Evolutionary conservation across 1,140 invertebrate species (phyloP), one percentile per base, ranked within the genome.

Genomic region (Physella acuta): DNA sequence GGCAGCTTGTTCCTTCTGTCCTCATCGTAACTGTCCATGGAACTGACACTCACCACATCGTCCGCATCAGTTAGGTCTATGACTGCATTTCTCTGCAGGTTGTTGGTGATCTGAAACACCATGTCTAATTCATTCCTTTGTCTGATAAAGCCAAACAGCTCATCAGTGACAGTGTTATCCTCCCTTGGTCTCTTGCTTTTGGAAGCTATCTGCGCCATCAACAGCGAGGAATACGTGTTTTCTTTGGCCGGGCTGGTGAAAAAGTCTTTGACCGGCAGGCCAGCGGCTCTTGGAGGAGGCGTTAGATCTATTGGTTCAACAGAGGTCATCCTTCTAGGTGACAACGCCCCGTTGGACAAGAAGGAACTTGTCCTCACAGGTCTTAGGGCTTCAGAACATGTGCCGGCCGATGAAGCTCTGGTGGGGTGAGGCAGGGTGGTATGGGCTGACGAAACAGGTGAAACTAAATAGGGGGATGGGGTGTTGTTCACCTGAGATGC

Each of bases 181-280:
- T 8, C 17, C 1, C 1, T 5, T 8, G 5, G 16, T 4, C 5
- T 20, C 24, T 61, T 61, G 17, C 14, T 39, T 34, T 61, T 14
- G 4, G 34, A 44, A 24, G 59, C 26, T 61, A 61, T 61, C n/a
- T 61, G 33, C 17, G 59, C 59, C 59, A 61, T 61, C 3, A 61
- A 26, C 33, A 61, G 33, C n/a, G 59, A 39, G 4, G 59, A 61
- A 16, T 61, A 61, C 1, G 59, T 44, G 16, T 36, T 61, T 61
- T 61, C 36, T 26, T 39, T 39, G 20, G 59, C 34, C 36, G 36
- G 2, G 24, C 28, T 31, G 26, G 33, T 61, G 20, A 61, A 61
- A 39, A 61, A 61, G 20, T 61, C 33, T 39, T 61, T 28, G 1
- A 61, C 20, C 16, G 59, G 59, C 20, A 61, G 28, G 2, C 31